Percentiles rank a stretch among this genome's conserved stretches.
phyloP scores from a whole-genome alignment of 2,113 vertebrate genomes.

The Phoxinus phoxinus region DNA sequence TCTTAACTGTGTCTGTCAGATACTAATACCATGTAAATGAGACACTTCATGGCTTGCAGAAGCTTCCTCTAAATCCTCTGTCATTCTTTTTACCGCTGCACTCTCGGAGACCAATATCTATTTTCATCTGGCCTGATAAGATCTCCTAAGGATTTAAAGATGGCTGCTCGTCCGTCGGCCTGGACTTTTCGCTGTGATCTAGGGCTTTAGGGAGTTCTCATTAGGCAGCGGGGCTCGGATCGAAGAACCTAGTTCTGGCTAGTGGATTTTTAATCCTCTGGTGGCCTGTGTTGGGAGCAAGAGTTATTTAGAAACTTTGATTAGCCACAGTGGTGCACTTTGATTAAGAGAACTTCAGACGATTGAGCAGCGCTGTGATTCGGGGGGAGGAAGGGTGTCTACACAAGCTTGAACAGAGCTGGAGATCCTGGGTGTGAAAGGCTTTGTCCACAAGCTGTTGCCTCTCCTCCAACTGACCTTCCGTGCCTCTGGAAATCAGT shows the following conservation, averaged over 20 bases:
- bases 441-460: constrained; percentile 71
- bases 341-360: constrained; percentile 97
- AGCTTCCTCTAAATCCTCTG: constrained; percentile 88
- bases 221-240: constrained; percentile 88
- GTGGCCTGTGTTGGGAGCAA: constrained; percentile 90
- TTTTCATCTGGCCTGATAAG: constrained; percentile 97
- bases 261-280: constrained; percentile 99
- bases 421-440: constrained; percentile 68
- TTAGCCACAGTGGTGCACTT: constrained; percentile 91
- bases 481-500: constrained; percentile 58
- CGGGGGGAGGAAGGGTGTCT: constrained; percentile 1
- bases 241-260: constrained; percentile 93
- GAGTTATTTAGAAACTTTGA: constrained; percentile 99
- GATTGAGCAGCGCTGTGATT: constrained; percentile 68
- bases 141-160: constrained; percentile 98
- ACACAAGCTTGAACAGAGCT: constrained; percentile 51
- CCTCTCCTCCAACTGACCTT: constrained; percentile 77
- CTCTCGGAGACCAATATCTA: constrained; percentile 95
- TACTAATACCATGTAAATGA: constrained; percentile 86
- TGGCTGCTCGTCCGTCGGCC: constrained; percentile 78
- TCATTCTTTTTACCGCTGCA: constrained; percentile 95
- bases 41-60: constrained; percentile 73
- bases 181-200: constrained; percentile 90
- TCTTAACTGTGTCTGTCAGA: constrained; percentile 77
- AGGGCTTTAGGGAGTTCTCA: constrained; percentile 95